phyloP scores from a whole-genome alignment of 2,888 invertebrate species.

The Nomada ruficornis region DNA sequence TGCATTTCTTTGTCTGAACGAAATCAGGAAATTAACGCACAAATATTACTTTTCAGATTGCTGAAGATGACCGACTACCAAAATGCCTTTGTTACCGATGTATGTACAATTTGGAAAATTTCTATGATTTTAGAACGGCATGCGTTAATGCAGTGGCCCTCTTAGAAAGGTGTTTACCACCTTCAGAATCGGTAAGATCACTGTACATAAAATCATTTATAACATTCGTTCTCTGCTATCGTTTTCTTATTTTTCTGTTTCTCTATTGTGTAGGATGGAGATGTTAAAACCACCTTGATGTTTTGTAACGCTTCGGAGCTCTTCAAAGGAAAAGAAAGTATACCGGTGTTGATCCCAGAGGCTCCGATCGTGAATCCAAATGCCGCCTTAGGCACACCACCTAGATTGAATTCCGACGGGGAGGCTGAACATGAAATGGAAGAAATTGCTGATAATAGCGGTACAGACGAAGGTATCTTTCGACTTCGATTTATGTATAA shows the following conservation, averaged over 20 bases:
- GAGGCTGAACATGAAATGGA: conserved; percentile 81
- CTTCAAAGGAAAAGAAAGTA: conserved; percentile 78
- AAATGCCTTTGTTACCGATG: conserved; percentile 85
- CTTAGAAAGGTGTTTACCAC: conserved; percentile 79
- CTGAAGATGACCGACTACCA: conserved; percentile 83
- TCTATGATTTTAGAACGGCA: conserved; percentile 84
- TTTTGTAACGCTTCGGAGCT: conserved; percentile 34
- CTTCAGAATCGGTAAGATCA: conserved; percentile 74
- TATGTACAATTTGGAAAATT: conserved; percentile 85
- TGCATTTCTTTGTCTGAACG: background rate
- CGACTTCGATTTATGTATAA: background rate
- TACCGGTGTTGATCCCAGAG: conserved; percentile 82
- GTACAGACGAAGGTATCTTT: conserved; percentile 78
- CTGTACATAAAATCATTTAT: background rate
- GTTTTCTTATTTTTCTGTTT: background rate
- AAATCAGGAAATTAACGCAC: conserved; percentile 1
- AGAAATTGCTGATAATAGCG: conserved; percentile 78
- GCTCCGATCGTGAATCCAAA: conserved; percentile 83
- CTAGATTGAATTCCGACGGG: conserved; percentile 81
- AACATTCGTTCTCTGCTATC: background rate
- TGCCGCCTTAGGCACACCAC: conserved; percentile 82
- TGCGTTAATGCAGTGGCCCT: conserved; percentile 83
- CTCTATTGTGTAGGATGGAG: conserved; percentile 36
- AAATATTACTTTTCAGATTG: conserved; percentile 79
- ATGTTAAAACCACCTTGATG: conserved; percentile 35